phyloP scores from a whole-genome alignment of 2,113 vertebrate genomes.

The Varanus komodoensis region DNA sequence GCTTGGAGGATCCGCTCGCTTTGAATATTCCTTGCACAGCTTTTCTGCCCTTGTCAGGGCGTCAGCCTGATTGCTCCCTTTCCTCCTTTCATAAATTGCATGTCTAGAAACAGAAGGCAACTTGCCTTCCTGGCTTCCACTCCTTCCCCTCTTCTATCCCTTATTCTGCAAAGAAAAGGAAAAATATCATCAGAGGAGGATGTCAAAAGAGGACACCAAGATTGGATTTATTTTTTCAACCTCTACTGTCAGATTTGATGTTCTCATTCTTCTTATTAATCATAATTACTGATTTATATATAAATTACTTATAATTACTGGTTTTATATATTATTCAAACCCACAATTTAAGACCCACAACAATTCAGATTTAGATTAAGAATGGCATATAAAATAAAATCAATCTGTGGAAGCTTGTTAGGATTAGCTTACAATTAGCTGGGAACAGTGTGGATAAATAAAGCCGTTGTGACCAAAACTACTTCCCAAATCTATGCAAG shows the following conservation, averaged over 20 bases:
- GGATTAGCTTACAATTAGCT: slow-evolving; percentile 49
- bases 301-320: no score
- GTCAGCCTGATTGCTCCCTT: not conserved
- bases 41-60: not conserved
- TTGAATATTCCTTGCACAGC: not conserved
- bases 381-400: no score
- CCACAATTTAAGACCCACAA: no score
- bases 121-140: not conserved
- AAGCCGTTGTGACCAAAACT: slow-evolving; percentile 55
- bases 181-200: no score
- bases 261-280: not conserved
- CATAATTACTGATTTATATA: no score
- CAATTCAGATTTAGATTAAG: no score
- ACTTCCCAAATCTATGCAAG: slow-evolving; percentile 70
- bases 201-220: no score
- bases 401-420: no score
- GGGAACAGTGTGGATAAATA: slow-evolving; percentile 64
- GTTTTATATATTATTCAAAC: no score
- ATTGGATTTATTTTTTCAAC: not conserved
- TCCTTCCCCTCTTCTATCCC: not conserved
- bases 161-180: not conserved
- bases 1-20: no score
- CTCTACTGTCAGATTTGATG: not conserved
- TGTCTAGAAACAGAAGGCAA: not conserved
- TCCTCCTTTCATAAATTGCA: not conserved